Evolutionary conservation across 2,888 invertebrate species (phyloP), one percentile per base, ranked within the genome.

Genomic region (Clepsis dumicolana): DNA sequence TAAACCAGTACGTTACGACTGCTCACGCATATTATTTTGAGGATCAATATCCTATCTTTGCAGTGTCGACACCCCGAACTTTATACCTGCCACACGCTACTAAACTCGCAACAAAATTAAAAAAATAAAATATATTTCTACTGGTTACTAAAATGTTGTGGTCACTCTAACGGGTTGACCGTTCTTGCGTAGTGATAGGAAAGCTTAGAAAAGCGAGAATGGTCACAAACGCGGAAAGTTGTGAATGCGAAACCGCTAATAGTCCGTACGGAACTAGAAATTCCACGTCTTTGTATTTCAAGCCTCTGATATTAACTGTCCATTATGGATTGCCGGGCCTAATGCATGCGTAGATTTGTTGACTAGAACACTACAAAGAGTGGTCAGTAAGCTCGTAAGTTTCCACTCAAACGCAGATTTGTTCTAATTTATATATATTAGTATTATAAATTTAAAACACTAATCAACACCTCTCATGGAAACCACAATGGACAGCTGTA

Each of bases 201-300:
- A 53, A 29, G 63, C 63, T 59, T 52, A 67, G 38, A 64, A 57
- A 68, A 53, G 24, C 48, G 29, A 53, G 63, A 68, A 62, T 59
- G 38, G 24, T 41, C 52, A 7, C 21, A 44, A 64, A 68, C 7
- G 52, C 68, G 64, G 63, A 64, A 68, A 67, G 64, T 64, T 63
- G 53, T 52, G 59, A 64, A 53, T 68, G 57, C 44, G 57, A 62
- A 52, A 68, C 59, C 60, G 24, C 66, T 66, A 66, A 61, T 61
- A 61, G 52, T 24, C 56, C 62, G 35, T 21, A 8, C 29, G 52
- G 32, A 50, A 32, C 52, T 32, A 63, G 57, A 59, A 59, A 68
- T 50, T 21, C 63, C 12, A 50, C 29, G 56, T 50, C 50, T 54
- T 25, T 16, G 56, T 41, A 41, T 38, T 29, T 24, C 16, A 41